phyloP scores from a whole-genome alignment of 2,797 vertebrate species.

The Alectoris magna region DNA sequence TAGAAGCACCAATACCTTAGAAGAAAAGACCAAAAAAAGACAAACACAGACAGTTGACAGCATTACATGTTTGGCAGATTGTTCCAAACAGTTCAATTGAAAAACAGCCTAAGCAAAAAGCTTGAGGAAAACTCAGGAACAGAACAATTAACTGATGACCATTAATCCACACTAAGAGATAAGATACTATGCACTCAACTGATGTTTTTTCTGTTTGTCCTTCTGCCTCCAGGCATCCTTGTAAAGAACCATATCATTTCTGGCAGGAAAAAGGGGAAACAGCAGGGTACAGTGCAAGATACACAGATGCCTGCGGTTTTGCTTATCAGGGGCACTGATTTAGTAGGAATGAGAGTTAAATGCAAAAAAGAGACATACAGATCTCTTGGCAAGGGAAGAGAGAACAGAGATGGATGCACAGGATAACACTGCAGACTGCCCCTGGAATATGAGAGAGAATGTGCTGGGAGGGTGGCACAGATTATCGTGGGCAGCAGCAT shows the following conservation, averaged over 20 bases:
- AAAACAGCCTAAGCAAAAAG: not conserved
- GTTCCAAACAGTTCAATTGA: not conserved
- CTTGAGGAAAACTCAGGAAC: not conserved
- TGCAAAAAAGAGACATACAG: not conserved
- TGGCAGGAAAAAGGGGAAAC: not conserved
- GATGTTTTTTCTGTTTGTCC: not conserved
- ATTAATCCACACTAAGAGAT: not conserved
- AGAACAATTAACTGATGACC: not conserved
- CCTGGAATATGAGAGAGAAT: not conserved
- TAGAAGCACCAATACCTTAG: not conserved
- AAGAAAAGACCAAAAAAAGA: not conserved
- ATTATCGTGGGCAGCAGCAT: not conserved
- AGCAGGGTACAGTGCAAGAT: not conserved
- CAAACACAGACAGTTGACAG: not conserved
- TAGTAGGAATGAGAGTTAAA: not conserved
- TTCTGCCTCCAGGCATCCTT: not conserved
- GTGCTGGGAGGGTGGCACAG: not conserved
- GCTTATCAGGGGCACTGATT: not conserved
- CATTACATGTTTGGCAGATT: accelerated
- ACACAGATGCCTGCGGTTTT: not conserved
- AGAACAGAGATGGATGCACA: not conserved
- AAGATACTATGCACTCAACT: not conserved
- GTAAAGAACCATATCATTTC: not conserved
- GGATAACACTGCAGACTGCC: not conserved
- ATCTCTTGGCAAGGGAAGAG: not conserved